These are phyloP conservation scores for Leptodactylus fuscus DNA, from an alignment of 2,113 vertebrate genomes.

Conservation along the genomic window DNA sequence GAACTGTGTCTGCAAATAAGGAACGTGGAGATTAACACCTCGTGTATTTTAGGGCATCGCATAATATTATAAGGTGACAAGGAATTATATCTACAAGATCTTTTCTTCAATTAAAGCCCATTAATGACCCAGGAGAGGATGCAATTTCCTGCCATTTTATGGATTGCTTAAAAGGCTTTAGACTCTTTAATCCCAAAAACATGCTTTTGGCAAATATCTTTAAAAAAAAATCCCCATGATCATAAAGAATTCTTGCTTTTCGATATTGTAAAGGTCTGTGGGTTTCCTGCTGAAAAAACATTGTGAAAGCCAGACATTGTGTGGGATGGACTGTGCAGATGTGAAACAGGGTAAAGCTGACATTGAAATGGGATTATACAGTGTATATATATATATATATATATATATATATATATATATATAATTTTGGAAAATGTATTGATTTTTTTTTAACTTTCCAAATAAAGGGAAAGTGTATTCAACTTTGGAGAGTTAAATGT, in stretches of 20 bases:
- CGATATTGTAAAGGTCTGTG: slow-evolving; percentile 12
- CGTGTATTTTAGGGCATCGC: background rate
- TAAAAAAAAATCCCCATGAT: background rate
- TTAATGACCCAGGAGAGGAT: slow-evolving; percentile 10
- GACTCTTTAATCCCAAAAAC: slow-evolving; percentile 39
- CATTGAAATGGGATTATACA: background rate
- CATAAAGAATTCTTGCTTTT: slow-evolving; percentile 23
- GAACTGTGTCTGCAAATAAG: background rate
- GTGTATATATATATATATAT: background rate
- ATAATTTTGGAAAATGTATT: too few relatives aligned
- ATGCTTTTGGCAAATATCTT: slow-evolving; percentile 8
- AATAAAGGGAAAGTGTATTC: too few relatives aligned
- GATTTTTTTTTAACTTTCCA: too few relatives aligned
- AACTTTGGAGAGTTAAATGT: too few relatives aligned
- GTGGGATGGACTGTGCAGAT: slow-evolving; percentile 31
- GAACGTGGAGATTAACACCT: slow-evolving; percentile 6
- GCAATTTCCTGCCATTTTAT: slow-evolving; percentile 34
- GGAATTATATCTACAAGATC: slow-evolving; percentile 7
- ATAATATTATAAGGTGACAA: slow-evolving; percentile 13
- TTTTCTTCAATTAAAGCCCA: slow-evolving; percentile 11
- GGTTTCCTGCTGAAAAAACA: slow-evolving; percentile 41
- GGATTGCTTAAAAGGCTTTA: slow-evolving; percentile 29
- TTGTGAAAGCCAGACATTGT: slow-evolving; percentile 27
- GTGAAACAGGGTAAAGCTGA: background rate
- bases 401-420: background rate